phyloP scores from a whole-genome alignment of 2,888 invertebrate species.

The Heliconius sara region DNA sequence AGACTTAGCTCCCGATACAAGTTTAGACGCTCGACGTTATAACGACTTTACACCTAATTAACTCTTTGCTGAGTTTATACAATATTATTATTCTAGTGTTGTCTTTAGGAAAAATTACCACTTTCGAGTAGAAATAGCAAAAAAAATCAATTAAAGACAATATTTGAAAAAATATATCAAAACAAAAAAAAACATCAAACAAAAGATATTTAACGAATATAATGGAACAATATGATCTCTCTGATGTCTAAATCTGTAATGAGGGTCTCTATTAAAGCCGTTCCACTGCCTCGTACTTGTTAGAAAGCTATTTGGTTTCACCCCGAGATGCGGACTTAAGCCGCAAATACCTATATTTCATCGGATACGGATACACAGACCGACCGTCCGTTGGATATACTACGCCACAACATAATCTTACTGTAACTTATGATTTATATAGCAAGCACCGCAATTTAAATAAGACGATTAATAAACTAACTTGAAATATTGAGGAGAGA shows the following conservation, averaged over 20 bases:
- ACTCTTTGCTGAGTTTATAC: constrained; percentile 12
- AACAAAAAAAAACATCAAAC: constrained; percentile 9
- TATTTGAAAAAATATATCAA: background rate
- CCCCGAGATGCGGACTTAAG: constrained; percentile 34
- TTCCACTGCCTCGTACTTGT: constrained; percentile 37
- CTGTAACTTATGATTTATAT: constrained; percentile 10
- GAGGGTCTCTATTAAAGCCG: constrained; percentile 43
- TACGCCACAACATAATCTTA: constrained; percentile 20
- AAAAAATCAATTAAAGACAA: background rate
- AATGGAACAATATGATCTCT: constrained; percentile 35
- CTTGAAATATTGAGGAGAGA: background rate
- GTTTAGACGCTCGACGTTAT: constrained; percentile 31
- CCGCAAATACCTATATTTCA: constrained; percentile 37
- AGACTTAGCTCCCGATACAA: constrained; percentile 34
- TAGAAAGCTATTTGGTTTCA: constrained; percentile 41
- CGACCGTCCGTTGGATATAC: constrained; percentile 1
- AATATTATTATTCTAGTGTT: constrained; percentile 2
- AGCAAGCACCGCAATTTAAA: background rate
- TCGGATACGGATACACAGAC: constrained; percentile 28
- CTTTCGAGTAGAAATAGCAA: background rate
- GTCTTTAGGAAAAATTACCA: background rate
- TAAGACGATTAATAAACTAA: background rate
- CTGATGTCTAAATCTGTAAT: constrained; percentile 38
- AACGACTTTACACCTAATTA: constrained; percentile 42
- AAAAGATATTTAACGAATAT: background rate